Conservation (phyloP, 2,888 invertebrate genomes). For the Cheilosia soror region DNA sequence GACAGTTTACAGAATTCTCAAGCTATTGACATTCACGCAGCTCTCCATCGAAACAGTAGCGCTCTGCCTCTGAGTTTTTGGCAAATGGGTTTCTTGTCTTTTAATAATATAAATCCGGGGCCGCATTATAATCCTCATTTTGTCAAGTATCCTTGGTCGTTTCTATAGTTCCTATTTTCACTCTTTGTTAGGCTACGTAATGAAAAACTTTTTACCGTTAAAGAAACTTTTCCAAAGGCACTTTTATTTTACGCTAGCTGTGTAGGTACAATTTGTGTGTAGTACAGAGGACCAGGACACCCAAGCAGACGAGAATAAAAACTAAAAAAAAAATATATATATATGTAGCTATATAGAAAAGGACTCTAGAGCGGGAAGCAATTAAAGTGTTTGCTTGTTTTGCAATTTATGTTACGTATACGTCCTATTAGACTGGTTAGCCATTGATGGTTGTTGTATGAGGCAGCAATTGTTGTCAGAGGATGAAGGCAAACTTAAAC, state of each 20-base stretch:
- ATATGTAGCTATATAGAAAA: slow-evolving; percentile 7
- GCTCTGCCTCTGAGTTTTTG: slow-evolving; percentile 24
- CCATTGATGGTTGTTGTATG: slow-evolving; percentile 10
- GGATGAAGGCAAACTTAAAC: neutral
- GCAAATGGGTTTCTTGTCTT: slow-evolving; percentile 11
- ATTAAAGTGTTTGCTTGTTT: slow-evolving; percentile 61
- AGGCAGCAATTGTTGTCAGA: neutral
- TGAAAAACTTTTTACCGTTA: slow-evolving; percentile 28
- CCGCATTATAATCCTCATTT: slow-evolving; percentile 31
- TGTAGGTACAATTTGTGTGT: neutral
- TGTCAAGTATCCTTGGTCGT: slow-evolving; percentile 25
- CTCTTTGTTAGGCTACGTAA: slow-evolving; percentile 16
- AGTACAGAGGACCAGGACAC: neutral
- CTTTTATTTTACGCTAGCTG: neutral
- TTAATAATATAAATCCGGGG: slow-evolving; percentile 2
- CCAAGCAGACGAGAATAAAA: neutral
- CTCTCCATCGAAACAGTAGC: neutral
- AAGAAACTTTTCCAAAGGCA: slow-evolving; percentile 5
- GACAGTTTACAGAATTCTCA: slow-evolving; percentile 4
- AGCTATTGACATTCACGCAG: slow-evolving; percentile 24
- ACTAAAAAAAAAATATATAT: neutral
- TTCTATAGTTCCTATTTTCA: slow-evolving; percentile 6
- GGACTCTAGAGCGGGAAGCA: slow-evolving; percentile 44
- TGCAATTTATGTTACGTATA: slow-evolving; percentile 56
- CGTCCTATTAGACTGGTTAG: slow-evolving; percentile 51